Percentiles rank a stretch among this genome's conserved stretches.
These are phyloP conservation scores for Dicyrtomina minuta DNA, from an alignment of 2,888 invertebrate genomes.

Conservation along the genomic window DNA sequence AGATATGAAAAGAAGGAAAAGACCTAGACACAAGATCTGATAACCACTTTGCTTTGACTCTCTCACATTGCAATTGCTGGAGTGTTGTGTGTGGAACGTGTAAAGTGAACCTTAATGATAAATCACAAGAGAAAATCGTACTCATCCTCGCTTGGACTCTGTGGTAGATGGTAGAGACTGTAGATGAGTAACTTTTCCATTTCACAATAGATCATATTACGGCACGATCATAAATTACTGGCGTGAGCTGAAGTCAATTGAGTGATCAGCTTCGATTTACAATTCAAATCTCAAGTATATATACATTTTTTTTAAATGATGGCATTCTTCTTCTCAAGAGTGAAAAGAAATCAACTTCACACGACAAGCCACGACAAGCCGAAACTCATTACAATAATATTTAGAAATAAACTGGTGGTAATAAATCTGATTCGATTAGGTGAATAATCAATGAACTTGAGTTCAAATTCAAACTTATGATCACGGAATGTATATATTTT, in stretches of 20 bases:
- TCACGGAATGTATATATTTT: conserved; percentile 3
- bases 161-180: too few relatives aligned
- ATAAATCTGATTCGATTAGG: conserved; percentile 21
- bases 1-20: conserved; percentile 5
- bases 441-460: not conserved
- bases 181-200: not conserved
- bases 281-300: conserved; percentile 24
- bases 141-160: not conserved
- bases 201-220: conserved; percentile 24
- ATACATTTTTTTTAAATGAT: conserved; percentile 14
- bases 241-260: conserved; percentile 30
- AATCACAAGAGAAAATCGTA: conserved; percentile 1
- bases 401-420: conserved; percentile 16
- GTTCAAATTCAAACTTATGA: conserved; percentile 1
- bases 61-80: not conserved
- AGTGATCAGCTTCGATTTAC: conserved; percentile 32
- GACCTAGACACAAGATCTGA: not conserved
- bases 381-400: conserved; percentile 18
- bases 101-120: conserved; percentile 12
- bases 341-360: not conserved
- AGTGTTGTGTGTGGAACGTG: conserved; percentile 7
- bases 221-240: conserved; percentile 28
- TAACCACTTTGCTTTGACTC: not conserved
- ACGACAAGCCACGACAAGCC: not conserved
- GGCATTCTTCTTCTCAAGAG: conserved; percentile 2